These are phyloP conservation scores for Phallusia fumigata DNA, from an alignment of 23 tunicate genomes.

Conservation along the genomic window DNA sequence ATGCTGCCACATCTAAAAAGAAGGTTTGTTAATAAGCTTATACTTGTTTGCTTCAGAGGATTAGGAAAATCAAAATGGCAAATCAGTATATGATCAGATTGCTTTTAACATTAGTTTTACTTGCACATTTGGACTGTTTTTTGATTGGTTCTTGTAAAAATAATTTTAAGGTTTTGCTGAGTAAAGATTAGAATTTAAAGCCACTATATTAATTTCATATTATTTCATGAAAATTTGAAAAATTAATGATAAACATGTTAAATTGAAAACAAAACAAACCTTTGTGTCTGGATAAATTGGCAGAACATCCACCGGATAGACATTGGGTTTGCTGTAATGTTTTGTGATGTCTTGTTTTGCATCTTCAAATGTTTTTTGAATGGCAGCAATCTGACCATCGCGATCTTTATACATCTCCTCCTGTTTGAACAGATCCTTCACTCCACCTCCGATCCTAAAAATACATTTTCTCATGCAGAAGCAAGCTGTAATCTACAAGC, in stretches of 20 bases:
- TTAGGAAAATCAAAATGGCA: too few species aligned
- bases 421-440: conserved; percentile 91
- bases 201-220: not conserved
- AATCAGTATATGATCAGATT: too few species aligned
- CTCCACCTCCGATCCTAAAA: conserved; percentile 90
- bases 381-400: conserved; percentile 95
- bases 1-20: conserved; percentile 95
- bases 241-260: too few species aligned
- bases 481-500: too few species aligned
- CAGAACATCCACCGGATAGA: conserved; percentile 77
- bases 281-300: conserved; percentile 98
- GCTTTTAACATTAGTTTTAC: too few species aligned
- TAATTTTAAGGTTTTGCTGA: too few species aligned
- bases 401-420: conserved; percentile 96
- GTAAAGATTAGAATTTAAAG: too few species aligned
- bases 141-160: too few species aligned
- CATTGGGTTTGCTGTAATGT: conserved; percentile 93
- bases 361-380: conserved; percentile 94
- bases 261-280: conserved; percentile 12
- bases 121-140: too few species aligned
- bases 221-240: not conserved
- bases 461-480: not conserved
- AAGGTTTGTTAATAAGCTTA: too few species aligned
- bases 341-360: conserved; percentile 80
- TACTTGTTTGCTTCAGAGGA: too few species aligned